phyloP scores from a whole-genome alignment of 2,797 vertebrate genomes.

The Euphonia xanthogaster region DNA sequence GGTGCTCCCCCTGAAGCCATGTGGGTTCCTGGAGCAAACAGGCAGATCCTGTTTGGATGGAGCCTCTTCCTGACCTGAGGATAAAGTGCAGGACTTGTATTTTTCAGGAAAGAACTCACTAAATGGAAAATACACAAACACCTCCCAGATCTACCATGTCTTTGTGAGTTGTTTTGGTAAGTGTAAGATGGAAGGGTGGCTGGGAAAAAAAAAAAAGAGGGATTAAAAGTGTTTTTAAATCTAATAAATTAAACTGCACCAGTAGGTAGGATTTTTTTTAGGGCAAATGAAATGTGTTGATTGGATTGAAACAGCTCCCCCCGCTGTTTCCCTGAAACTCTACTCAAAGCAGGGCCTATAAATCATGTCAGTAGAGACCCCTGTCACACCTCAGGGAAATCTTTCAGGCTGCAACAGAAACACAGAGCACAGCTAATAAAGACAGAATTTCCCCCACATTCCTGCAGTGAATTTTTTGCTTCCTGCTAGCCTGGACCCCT shows the following conservation, averaged over 20 bases:
- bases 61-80: not conserved
- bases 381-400: not conserved
- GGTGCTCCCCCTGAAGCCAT: not conserved
- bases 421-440: not conserved
- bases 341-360: not conserved
- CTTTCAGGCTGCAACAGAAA: not conserved
- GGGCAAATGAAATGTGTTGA: not conserved
- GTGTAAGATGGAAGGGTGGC: not conserved
- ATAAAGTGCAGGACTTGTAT: not conserved
- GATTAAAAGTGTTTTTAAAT: not conserved
- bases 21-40: not conserved
- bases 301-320: not conserved
- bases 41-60: not conserved
- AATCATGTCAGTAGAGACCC: not conserved
- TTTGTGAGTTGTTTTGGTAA: not conserved
- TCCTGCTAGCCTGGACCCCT: not conserved
- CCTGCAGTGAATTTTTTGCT: not conserved
- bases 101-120: not conserved
- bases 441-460: not conserved
- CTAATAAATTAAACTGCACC: not conserved
- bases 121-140: not conserved
- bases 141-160: not conserved
- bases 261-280: not conserved
- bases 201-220: not conserved
- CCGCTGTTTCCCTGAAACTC: not conserved